These are phyloP conservation scores for Etheostoma spectabile DNA, from an alignment of 2,113 vertebrate genomes.

Conservation along the genomic window DNA sequence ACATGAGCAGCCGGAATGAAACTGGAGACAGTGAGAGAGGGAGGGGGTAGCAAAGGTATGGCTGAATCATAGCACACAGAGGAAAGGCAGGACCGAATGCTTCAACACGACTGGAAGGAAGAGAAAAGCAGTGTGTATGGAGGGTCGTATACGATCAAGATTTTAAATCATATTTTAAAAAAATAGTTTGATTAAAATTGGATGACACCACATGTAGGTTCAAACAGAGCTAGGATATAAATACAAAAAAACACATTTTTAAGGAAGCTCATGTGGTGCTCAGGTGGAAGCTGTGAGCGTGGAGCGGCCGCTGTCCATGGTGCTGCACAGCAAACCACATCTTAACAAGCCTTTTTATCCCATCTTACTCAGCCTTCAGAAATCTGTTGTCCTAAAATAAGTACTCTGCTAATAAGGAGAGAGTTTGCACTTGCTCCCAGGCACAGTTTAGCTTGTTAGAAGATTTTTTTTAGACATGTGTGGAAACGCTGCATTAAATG, in stretches of 20 bases:
- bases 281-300: slow-evolving; percentile 7
- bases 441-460: neutral
- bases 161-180: slow-evolving; percentile 15
- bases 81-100: slow-evolving; percentile 9
- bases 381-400: neutral
- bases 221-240: slow-evolving; percentile 9
- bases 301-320: slow-evolving; percentile 27
- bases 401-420: neutral
- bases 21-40: slow-evolving; percentile 7
- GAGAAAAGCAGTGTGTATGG: neutral
- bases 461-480: slow-evolving; percentile 2
- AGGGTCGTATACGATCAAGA: slow-evolving; percentile 6
- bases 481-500: too few species aligned
- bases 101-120: neutral
- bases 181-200: neutral
- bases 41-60: neutral
- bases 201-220: neutral
- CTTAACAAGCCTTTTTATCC: neutral
- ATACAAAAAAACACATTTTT: slow-evolving; percentile 1
- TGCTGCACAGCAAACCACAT: slow-evolving; percentile 29
- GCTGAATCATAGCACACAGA: slow-evolving; percentile 3
- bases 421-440: neutral
- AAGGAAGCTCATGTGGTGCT: neutral
- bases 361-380: neutral
- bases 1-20: neutral